Evolutionary conservation across 2,797 vertebrate species (phyloP), one percentile per base, ranked within the genome.

Genomic region (Lacerta bilineata): DNA sequence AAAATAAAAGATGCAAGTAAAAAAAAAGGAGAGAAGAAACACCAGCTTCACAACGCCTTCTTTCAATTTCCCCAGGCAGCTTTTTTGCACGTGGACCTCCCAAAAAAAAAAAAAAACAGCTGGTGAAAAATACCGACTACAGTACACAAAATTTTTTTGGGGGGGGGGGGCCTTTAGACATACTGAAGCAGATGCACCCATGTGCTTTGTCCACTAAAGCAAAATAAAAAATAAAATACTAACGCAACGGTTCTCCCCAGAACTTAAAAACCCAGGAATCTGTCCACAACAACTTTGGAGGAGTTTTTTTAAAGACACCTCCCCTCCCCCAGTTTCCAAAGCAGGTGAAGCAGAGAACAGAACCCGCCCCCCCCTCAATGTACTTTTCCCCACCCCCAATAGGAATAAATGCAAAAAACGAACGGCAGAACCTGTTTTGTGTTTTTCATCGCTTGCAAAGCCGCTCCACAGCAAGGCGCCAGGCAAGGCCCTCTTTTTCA

Each of bases 241-340:
- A 36, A 33, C 4, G 41, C 29, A 75, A 86, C 3, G 0, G 64
- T 84, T 93, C 87, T 81, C 2, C 80, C 91, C 91, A 0, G 82
- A 95, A 96, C 90, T 96, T 93, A 20, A 55, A 55, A 74, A 20
- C 5, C 91, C 80, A 88, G 68, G 90, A 92, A 90, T 84, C 87
- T 92, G 87, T 84, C 25, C 43, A 43, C 91, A 80, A 86, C 86
- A 95, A 95, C 93, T 96, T 55, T 88, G 91, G 89, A 82, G 81
- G 23, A 80, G 80, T 93, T 89, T 72, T 72, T n/a, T n/a, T 85
- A 88, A 93, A 83, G 41, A 59, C 20, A 86, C 85, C n/a, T 64
- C 80, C 17, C 87, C 17, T 76, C 89, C 18, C 50, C 83, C 82
- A 64, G 33, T 23, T 33, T 68, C 0, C 77, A 68, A 59, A 71